These are phyloP conservation scores for Chondrosia reniformis DNA, from an alignment of 37 sponge, comb jelly and placozoan species.

Conservation along the genomic window DNA sequence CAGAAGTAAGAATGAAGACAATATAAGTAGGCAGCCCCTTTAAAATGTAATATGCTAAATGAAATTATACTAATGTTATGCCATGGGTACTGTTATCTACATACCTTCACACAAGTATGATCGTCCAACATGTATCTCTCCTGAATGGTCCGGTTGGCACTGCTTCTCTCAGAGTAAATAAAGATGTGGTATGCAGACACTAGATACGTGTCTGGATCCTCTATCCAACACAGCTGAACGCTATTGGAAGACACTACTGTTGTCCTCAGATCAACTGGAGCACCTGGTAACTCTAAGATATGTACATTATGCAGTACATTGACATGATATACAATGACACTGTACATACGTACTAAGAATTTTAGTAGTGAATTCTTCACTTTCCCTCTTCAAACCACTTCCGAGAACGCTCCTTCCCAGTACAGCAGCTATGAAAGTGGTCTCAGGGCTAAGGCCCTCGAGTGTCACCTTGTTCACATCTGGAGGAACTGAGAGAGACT, in stretches of 20 bases:
- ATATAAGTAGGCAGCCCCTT: not conserved
- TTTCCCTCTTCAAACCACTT: not conserved
- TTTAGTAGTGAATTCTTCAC: not conserved
- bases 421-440: not conserved
- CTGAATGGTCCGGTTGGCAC: too few species aligned
- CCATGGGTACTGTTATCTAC: too few species aligned
- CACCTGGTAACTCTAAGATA: not conserved
- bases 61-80: too few species aligned
- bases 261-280: not conserved
- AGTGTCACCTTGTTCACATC: not conserved
- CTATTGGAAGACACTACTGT: too few species aligned
- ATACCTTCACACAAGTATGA: too few species aligned
- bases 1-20: too few species aligned
- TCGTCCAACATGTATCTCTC: too few species aligned
- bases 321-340: too few species aligned
- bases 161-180: not conserved
- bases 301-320: too few species aligned
- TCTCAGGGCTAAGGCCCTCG: not conserved
- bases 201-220: slow-evolving; percentile 2
- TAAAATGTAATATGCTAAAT: not conserved
- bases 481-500: too few species aligned
- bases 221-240: not conserved
- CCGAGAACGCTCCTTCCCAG: not conserved
- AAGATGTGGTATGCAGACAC: not conserved
- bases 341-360: too few species aligned